Conservation (phyloP, 2,888 invertebrate genomes). For the Phragmatobia fuliginosa region DNA sequence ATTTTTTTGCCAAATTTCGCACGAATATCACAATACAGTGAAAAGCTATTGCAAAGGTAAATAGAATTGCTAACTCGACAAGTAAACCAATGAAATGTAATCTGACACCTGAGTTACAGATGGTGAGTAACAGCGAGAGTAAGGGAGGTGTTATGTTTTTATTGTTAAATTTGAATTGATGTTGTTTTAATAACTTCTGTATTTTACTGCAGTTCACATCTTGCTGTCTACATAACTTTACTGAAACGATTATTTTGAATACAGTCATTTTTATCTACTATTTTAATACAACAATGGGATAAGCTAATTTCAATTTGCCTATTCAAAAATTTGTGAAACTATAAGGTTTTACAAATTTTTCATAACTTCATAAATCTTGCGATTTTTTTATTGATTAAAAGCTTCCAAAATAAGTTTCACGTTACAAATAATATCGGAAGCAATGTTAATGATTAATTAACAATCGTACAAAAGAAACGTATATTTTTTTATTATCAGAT, state of each 20-base stretch:
- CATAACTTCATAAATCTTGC: too few relatives aligned
- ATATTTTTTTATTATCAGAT: too few relatives aligned
- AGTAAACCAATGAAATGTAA: constrained; percentile 45
- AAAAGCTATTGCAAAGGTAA: constrained; percentile 30
- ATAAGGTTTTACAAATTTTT: too few relatives aligned
- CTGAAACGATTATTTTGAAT: not conserved
- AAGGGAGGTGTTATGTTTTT: constrained; percentile 15
- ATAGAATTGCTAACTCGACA: constrained; percentile 38
- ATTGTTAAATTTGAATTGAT: not conserved
- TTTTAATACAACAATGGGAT: not conserved
- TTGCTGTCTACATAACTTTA: not conserved
- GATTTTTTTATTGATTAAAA: too few relatives aligned
- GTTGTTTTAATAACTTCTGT: not conserved
- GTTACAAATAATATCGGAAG: too few relatives aligned
- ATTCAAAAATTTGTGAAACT: not conserved
- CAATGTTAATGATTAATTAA: too few relatives aligned
- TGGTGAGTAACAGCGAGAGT: constrained; percentile 18
- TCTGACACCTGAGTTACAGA: constrained; percentile 35
- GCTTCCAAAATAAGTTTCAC: too few relatives aligned
- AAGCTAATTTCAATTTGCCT: not conserved
- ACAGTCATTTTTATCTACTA: not conserved
- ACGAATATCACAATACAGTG: constrained; percentile 23
- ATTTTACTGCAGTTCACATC: not conserved
- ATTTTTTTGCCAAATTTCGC: constrained; percentile 20
- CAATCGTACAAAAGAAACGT: too few relatives aligned